Conservation (phyloP, 2,888 invertebrate genomes). For the Drosophila barbarae region DNA sequence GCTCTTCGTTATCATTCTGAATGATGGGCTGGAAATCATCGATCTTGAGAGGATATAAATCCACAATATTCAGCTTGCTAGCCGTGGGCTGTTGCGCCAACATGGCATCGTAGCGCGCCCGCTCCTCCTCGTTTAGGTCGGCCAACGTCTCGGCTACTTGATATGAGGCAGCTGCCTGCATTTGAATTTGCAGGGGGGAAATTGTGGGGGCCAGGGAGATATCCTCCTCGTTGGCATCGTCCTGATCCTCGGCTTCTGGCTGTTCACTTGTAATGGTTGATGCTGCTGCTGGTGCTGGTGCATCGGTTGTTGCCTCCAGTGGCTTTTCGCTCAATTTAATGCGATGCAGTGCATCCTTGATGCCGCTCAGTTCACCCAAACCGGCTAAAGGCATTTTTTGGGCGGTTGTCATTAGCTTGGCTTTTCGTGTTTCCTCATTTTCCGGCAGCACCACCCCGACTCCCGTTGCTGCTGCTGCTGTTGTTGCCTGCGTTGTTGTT, state of each 20-base stretch:
- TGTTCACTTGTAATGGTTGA: constrained; percentile 44
- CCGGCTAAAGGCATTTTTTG: constrained; percentile 43
- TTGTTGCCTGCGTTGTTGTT: constrained; percentile 50
- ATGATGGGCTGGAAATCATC: constrained; percentile 77
- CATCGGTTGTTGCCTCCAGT: constrained; percentile 11
- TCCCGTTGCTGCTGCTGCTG: constrained; percentile 11
- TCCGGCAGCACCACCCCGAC: constrained; percentile 13
- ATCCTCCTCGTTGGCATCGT: constrained; percentile 9
- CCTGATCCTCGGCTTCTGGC: constrained; percentile 25
- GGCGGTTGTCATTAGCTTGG: constrained; percentile 50
- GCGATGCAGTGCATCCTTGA: constrained; percentile 75
- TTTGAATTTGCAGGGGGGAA: constrained; percentile 57
- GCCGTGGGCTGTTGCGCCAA: constrained; percentile 60
- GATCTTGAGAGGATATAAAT: constrained; percentile 76
- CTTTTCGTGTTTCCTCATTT: constrained; percentile 46
- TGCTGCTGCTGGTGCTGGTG: background rate
- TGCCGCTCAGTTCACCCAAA: constrained; percentile 51
- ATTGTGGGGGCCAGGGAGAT: constrained; percentile 4
- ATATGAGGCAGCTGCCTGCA: constrained; percentile 67
- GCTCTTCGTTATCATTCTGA: constrained; percentile 70
- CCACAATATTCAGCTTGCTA: constrained; percentile 77
- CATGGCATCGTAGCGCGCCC: constrained; percentile 51
- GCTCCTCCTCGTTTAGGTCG: constrained; percentile 59
- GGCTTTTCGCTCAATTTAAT: constrained; percentile 74
- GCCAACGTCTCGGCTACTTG: constrained; percentile 67